These are phyloP conservation scores for Illadopsis cleaveri DNA, from an alignment of 2,113 vertebrate species.

Conservation along the genomic window DNA sequence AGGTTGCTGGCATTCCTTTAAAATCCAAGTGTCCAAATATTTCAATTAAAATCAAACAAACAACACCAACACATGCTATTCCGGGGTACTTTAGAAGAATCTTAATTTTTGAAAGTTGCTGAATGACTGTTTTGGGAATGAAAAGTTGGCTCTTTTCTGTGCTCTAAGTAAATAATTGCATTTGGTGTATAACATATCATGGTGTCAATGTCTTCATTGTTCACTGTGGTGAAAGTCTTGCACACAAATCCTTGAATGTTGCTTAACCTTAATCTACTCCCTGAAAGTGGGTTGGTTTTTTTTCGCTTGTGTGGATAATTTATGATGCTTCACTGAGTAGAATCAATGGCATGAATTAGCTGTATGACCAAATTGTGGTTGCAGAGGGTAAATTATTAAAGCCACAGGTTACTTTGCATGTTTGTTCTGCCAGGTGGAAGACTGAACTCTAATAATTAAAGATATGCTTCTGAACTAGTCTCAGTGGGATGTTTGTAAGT, in stretches of 20 bases:
- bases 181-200: background rate
- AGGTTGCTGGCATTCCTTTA: conserved; percentile 5
- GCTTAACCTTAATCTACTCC: background rate
- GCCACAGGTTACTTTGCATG: background rate
- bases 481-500: background rate
- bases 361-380: background rate
- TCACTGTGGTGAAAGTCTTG: background rate
- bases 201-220: background rate
- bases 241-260: background rate
- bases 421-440: background rate
- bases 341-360: background rate
- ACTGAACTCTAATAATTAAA: background rate
- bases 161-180: background rate
- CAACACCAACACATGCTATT: background rate
- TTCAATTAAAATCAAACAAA: background rate
- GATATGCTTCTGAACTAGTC: background rate
- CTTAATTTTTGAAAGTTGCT: background rate
- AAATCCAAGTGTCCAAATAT: background rate
- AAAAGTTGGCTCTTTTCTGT: background rate
- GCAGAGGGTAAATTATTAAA: background rate
- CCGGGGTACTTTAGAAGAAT: background rate
- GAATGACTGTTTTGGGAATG: background rate
- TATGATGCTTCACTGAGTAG: background rate
- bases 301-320: background rate
- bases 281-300: background rate